These are phyloP conservation scores for Lottia scabra DNA, from an alignment of 2,888 invertebrate genomes.

Conservation along the genomic window DNA sequence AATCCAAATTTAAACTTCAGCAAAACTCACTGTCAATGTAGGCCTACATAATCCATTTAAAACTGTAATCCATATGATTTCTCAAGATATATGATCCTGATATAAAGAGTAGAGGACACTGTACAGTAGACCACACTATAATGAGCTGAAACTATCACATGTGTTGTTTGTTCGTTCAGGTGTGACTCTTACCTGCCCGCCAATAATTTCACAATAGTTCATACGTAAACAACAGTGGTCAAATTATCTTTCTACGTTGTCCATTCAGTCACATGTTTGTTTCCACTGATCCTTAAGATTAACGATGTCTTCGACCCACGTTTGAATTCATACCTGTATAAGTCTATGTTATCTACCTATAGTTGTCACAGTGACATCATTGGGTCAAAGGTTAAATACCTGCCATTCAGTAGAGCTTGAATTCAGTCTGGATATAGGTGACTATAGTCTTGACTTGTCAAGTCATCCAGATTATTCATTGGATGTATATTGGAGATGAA, in stretches of 20 bases:
- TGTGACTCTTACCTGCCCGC: background rate
- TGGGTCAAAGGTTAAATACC: slow-evolving; percentile 14
- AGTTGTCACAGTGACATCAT: slow-evolving; percentile 12
- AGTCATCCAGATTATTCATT: background rate
- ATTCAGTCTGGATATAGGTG: background rate
- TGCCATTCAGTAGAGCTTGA: slow-evolving; percentile 3
- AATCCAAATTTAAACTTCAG: too few relatives aligned
- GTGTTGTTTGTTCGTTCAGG: background rate
- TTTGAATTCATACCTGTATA: background rate
- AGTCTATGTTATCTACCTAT: background rate
- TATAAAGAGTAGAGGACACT: too few relatives aligned
- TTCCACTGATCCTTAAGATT: background rate
- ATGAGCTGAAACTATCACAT: background rate
- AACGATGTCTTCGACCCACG: background rate
- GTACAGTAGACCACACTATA: too few relatives aligned
- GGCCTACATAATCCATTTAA: too few relatives aligned
- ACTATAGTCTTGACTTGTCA: background rate
- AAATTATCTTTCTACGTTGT: too few relatives aligned
- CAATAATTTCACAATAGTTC: background rate
- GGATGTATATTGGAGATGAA: too few relatives aligned
- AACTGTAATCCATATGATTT: too few relatives aligned
- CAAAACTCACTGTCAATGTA: too few relatives aligned
- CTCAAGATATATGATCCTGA: too few relatives aligned
- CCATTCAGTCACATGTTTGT: background rate
- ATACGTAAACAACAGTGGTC: too few relatives aligned